These are phyloP conservation scores for Orius insidiosus DNA, from an alignment of 1,140 invertebrate species.

Conservation along the genomic window DNA sequence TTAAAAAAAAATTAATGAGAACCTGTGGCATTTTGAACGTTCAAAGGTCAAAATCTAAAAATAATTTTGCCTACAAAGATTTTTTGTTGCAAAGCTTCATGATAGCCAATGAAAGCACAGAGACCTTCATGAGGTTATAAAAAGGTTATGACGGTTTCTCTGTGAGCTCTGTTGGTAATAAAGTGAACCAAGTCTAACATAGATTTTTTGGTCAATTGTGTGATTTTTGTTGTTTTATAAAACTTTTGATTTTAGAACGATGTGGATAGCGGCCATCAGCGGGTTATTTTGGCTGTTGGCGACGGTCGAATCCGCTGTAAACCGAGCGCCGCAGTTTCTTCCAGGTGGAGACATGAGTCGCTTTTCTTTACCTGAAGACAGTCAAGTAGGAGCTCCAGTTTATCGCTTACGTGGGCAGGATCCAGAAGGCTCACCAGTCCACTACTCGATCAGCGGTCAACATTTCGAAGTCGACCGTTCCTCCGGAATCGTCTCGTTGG, in stretches of 20 bases:
- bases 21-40: no score
- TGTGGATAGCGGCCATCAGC: constrained; percentile 1
- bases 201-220: no score
- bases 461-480: constrained; percentile 57
- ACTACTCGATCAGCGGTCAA: constrained; percentile 67
- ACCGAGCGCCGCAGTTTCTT: constrained; percentile 54
- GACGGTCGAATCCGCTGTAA: constrained; percentile 24
- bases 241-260: not conserved
- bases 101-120: no score
- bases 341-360: constrained; percentile 59
- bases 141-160: no score
- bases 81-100: no score
- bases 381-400: constrained; percentile 51
- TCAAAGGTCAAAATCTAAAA: no score
- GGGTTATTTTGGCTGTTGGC: not conserved
- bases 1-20: no score
- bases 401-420: constrained; percentile 55
- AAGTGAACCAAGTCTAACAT: no score
- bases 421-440: constrained; percentile 51
- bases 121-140: no score
- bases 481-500: constrained; percentile 56
- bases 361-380: constrained; percentile 56
- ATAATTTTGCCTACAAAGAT: no score
- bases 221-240: no score
- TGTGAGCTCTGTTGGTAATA: no score